Evolutionary conservation across 2,888 invertebrate genomes (phyloP), one percentile per base, ranked within the genome.

Genomic region (Neoascia interrupta): DNA sequence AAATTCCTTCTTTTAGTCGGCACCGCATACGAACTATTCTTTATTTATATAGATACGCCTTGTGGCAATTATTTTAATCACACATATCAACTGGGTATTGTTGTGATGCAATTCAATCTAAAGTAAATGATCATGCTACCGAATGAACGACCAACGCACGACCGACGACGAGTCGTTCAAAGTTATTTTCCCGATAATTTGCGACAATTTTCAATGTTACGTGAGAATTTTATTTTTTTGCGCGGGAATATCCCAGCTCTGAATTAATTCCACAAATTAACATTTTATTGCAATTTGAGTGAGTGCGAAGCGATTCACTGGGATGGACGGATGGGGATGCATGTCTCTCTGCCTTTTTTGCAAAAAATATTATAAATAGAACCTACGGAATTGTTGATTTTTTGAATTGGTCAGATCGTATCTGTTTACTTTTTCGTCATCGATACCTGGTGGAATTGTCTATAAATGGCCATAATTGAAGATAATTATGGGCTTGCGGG

Each of bases 121-220:
- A 49, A 49, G 34, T 47, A 11, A 61, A n/a, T n/a, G 31, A 31
- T 31, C 10, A 31, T 31, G 3, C 8, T 6, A n/a, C n/a, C n/a
- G n/a, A n/a, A n/a, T n/a, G n/a, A n/a, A n/a, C n/a, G n/a, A n/a
- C n/a, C n/a, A n/a, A n/a, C n/a, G n/a, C n/a, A n/a, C n/a, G n/a
- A n/a, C n/a, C n/a, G n/a, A n/a, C n/a, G n/a, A n/a, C n/a, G n/a
- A n/a, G n/a, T n/a, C n/a, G n/a, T n/a, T n/a, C n/a, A n/a, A n/a
- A n/a, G n/a, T n/a, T n/a, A n/a, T n/a, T n/a, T n/a, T n/a, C n/a
- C n/a, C n/a, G n/a, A n/a, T 69, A 49, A 61, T 54, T 60, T 49
- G 61, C 60, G 49, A 45, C 49, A 56, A 70, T 75, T 74, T 69
- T 56, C 56, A 75, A 56, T 51, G 51, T 70, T 75, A 70, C 56